These are phyloP conservation scores for Promerops cafer DNA, from an alignment of 2,113 vertebrate species.

Conservation along the genomic window DNA sequence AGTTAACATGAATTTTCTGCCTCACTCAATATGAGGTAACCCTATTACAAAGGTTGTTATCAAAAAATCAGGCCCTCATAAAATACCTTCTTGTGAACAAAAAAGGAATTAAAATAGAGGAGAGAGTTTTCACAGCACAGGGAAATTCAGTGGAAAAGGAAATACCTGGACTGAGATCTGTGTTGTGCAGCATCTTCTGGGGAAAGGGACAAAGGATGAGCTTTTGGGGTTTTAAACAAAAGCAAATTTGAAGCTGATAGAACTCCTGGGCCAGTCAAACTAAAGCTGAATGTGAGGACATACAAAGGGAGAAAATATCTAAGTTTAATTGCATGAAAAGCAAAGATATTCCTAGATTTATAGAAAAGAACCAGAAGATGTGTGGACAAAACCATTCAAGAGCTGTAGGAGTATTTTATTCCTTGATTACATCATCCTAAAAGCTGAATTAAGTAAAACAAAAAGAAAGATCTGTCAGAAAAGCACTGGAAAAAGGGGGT, in stretches of 20 bases:
- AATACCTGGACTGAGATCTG: background rate
- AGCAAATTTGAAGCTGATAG: background rate
- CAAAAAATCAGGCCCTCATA: background rate
- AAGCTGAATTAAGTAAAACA: background rate
- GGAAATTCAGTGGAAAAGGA: background rate
- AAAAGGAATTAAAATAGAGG: background rate
- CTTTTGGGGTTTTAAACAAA: background rate
- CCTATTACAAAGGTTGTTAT: background rate
- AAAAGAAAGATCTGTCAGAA: background rate
- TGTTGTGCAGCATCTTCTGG: background rate
- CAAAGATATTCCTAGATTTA: background rate
- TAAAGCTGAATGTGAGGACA: background rate
- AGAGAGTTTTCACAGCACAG: background rate
- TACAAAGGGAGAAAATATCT: fast-evolving
- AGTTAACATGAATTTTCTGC: background rate
- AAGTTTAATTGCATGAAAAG: fast-evolving
- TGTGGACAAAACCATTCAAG: background rate
- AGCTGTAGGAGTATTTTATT: background rate
- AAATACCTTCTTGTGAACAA: background rate
- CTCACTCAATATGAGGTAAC: background rate
- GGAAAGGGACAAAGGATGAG: background rate
- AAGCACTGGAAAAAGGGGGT: background rate
- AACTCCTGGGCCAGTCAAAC: background rate
- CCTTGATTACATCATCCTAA: background rate
- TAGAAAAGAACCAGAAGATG: background rate